phyloP scores from a whole-genome alignment of 2,797 vertebrate genomes.

The Limnodromus scolopaceus region DNA sequence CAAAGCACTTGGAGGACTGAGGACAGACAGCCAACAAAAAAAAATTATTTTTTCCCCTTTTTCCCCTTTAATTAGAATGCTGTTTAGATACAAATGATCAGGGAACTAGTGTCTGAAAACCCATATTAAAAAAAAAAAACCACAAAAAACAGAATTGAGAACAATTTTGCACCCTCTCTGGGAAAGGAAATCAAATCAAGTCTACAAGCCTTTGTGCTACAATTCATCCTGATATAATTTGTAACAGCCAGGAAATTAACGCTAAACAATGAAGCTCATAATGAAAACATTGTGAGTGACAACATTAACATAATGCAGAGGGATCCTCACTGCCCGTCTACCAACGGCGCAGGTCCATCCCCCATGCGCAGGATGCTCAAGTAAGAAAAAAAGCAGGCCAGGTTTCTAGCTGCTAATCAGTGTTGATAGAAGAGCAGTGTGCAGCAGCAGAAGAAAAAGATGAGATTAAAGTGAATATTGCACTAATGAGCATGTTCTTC shows the following conservation, averaged over 20 bases:
- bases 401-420: conserved; percentile 44
- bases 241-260: conserved; percentile 41
- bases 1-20: background rate
- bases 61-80: background rate
- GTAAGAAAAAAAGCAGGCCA: background rate
- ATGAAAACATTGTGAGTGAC: conserved; percentile 46
- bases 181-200: conserved; percentile 38
- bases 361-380: background rate
- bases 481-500: conserved; percentile 54
- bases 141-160: background rate
- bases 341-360: background rate
- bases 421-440: conserved; percentile 6
- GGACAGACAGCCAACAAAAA: background rate
- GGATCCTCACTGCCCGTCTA: background rate
- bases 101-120: background rate
- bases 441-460: conserved; percentile 46
- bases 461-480: conserved; percentile 57
- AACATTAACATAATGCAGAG: conserved; percentile 9
- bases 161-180: background rate
- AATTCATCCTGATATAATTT: conserved; percentile 26
- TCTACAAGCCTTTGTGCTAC: conserved; percentile 8
- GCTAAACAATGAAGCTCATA: conserved; percentile 35
- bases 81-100: background rate
- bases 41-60: background rate
- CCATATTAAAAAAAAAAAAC: background rate